Base-by-base conservation (phyloP, 53 echinoderm and acorn worm genomes). In the Patiria pectinifera region DNA sequence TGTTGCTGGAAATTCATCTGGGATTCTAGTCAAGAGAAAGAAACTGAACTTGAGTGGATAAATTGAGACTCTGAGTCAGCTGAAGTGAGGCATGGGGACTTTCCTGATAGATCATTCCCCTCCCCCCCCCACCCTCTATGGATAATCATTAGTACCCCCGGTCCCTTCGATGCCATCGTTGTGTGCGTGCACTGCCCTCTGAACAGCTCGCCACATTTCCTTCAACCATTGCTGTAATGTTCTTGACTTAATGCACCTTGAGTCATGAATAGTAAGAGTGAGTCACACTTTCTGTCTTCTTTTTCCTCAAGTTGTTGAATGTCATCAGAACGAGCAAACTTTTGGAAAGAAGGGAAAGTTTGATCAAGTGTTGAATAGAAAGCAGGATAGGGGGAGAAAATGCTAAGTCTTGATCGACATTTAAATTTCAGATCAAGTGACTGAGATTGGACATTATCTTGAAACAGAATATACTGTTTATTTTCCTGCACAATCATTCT, bases 141-240 rank as follows among this genome's bases (percentile, higher is more conserved):
- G 49, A 82, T 82, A 14, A 24, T 10, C 58, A 21, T 59, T 59
- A 59, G 22, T 82, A 24, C 59, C 12, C n/a, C 0, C 24, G 35
- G 35, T 59, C 26, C 12, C 59, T 61, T 22, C 59, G 25, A 1
- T 63, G 18, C 45, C 66, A 43, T 25, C 26, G 66, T 16, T 66
- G 66, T 11, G 19, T 66, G 66, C 66, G 19, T 66, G 69, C 18
- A 74, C 46, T 11, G 46, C 47, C 48, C 15, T 86, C 71, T 18
- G 4, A 62, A 66, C 82, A 22, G 11, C 82, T 19, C 11, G 53
- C 11, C 45, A 72, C 74, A 88, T 77, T 88, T 18, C 87, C 77
- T 11, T 49, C 48, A 58, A 88, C 88, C 61, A 59, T 13, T 11
- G n/a, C 24, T 48, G 77, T 77, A 88, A 88, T 88, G 88, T 88